Evolutionary conservation across 2,888 invertebrate species (phyloP).

Genomic region (Ophion slaviceki): DNA sequence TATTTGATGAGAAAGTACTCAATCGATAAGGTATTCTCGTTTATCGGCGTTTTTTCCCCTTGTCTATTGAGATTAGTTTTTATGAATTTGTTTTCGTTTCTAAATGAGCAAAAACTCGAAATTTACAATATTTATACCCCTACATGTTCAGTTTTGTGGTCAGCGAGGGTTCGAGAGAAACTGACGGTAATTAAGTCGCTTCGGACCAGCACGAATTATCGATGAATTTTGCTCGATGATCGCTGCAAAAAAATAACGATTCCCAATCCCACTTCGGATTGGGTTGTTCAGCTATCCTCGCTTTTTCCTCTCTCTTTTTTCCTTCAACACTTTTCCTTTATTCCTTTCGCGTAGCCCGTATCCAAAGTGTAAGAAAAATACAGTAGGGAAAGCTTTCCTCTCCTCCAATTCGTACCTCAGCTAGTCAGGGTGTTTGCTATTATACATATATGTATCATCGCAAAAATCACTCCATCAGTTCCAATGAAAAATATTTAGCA

Average conservation of each 20-base stretch:
- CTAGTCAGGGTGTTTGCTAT: slow-evolving; percentile 23
- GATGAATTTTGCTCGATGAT: slow-evolving; percentile 61
- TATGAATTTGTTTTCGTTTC: no score
- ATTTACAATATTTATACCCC: no score
- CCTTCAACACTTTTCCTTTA: neutral
- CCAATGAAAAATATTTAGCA: neutral
- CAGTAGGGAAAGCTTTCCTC: neutral
- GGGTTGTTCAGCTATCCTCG: slow-evolving; percentile 4
- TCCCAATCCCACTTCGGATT: neutral
- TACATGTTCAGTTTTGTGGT: no score
- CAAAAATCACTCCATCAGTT: slow-evolving; percentile 32
- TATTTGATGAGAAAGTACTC: no score
- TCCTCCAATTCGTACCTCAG: neutral
- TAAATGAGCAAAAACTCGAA: no score
- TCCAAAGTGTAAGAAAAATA: slow-evolving; percentile 23
- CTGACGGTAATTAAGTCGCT: slow-evolving; percentile 62
- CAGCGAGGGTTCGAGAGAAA: no score
- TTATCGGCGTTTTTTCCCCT: no score
- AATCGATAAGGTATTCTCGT: no score
- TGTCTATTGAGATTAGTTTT: no score
- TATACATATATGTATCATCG: neutral
- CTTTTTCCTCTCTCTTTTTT: neutral
- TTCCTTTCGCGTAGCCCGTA: slow-evolving; percentile 8
- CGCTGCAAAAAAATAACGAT: slow-evolving; percentile 7
- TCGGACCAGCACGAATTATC: slow-evolving; percentile 62